Evolutionary conservation across 2,797 vertebrate genomes (phyloP), one percentile per base, ranked within the genome.

Genomic region (Epinephelus malabaricus): DNA sequence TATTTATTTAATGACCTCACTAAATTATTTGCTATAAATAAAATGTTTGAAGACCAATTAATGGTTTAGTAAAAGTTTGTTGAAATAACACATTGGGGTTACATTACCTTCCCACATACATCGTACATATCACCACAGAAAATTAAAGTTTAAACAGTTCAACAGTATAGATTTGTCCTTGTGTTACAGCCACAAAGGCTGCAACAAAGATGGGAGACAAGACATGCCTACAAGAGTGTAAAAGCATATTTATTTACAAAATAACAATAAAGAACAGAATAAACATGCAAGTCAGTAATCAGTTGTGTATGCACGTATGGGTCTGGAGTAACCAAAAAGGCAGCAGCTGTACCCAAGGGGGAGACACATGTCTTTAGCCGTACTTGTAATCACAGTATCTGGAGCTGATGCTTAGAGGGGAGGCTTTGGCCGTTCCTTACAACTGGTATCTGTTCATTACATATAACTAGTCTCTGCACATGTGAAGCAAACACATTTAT

Each of bases 371-470:
- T 30, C 27, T 30, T 30, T 30, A 30, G 27, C 27, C 1, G 27
- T 30, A 30, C 27, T 30, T 30, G 27, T 30, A 30, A 11, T 40
- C 69, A 49, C 72, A 59, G 15, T 10, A 46, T 45, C 63, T 61
- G 64, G 15, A 25, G 65, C 69, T 56, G 61, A 50, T 54, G 59
- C 25, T 6, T 34, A 30, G 30, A 62, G 40, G 27, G 73, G 25
- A 65, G 38, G 71, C 68, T 59, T 69, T 55, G 45, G 25, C 34
- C 50, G 3, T 34, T 64, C 21, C 64, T 63, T 50, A 64, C 74
- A 73, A 73, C 63, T 25, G 14, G 43, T 50, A 72, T 73, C 50
- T 78, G 63, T 86, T 77, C 55, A 66, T 30, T 61, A 51, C 49
- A 78, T 68, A 56, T 43, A 78, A 63, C 21, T 34, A 9, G 49